Base-by-base conservation (phyloP, 2,113 vertebrate genomes). In the Dermatemys mawii region DNA sequence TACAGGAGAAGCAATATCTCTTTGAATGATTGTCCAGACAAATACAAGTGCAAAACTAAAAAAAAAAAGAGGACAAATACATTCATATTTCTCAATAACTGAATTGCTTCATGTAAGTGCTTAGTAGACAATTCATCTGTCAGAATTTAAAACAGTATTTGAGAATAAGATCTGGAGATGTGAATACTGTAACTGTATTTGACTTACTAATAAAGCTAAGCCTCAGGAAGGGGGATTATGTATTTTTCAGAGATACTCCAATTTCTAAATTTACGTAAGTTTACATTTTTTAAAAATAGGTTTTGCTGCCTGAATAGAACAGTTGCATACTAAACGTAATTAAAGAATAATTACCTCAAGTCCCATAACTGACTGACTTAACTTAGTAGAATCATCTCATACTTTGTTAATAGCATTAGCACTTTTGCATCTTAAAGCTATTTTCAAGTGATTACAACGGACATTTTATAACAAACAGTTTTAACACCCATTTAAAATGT, bases 1-100 rank as follows among this genome's bases (percentile, higher is more conserved):
- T 98, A 96, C 95, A 96, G 95, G 95, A 96, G 97, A 96, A 98
- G 98, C 98, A 98, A 98, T 98, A 98, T 98, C 98, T 98, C 98
- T 98, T 98, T 98, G 98, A 98, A 98, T 96, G 97, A 97, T 97
- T 97, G 97, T 98, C 97, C 97, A 95, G 97, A 97, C 96, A 97
- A 97, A 97, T 78, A 76, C 11, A 86, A 55, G 84, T 75, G 49
- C 46, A 96, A 93, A 92, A 48, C 54, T 87, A 49, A 93, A 78
- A 16, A 54, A 73, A 54, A 93, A 96, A 78, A 78, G 83, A 78
- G 83, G 87, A 93, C 91, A 95, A 78, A 94, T 82, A 22, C 5
- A 27, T 90, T 1, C 2, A 0, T 86, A 49, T 93, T 96, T 96
- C 88, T 93, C 80, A 81, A 9, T 79, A 89, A 86, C 85, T 70